phyloP scores from a whole-genome alignment of 1,140 invertebrate genomes.

The Philopotamus ludificatus region DNA sequence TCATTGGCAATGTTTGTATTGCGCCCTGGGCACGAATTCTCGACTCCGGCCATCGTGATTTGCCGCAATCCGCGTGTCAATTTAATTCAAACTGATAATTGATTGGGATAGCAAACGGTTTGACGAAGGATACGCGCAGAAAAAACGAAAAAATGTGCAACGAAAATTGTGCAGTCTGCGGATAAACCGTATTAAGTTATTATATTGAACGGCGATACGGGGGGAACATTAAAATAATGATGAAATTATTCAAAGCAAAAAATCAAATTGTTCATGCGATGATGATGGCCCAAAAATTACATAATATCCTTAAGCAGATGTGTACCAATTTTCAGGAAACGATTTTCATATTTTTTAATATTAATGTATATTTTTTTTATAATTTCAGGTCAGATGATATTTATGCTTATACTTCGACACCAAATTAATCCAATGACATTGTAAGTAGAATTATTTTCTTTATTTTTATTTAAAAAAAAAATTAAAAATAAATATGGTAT shows the following conservation, averaged over 20 bases:
- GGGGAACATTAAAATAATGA: constrained; percentile 3
- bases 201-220: background rate
- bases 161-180: no score
- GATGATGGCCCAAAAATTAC: background rate
- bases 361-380: background rate
- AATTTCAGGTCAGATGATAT: background rate
- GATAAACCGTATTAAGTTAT: constrained; percentile 7
- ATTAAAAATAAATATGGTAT: no score
- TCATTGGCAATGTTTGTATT: constrained; percentile 16
- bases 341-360: no score
- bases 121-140: background rate
- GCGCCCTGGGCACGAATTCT: constrained; percentile 30
- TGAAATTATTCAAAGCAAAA: constrained; percentile 10
- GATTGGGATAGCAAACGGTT: background rate
- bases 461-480: no score
- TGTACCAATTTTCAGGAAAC: no score
- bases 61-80: background rate
- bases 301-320: background rate
- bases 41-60: constrained; percentile 26
- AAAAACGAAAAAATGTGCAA: no score
- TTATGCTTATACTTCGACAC: background rate
- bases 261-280: background rate
- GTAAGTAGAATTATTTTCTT: no score
- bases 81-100: constrained; percentile 1
- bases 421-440: background rate